Evolutionary conservation across 2,113 vertebrate genomes (phyloP), one percentile per base, ranked within the genome.

Genomic region (Phocoena phocoena): DNA sequence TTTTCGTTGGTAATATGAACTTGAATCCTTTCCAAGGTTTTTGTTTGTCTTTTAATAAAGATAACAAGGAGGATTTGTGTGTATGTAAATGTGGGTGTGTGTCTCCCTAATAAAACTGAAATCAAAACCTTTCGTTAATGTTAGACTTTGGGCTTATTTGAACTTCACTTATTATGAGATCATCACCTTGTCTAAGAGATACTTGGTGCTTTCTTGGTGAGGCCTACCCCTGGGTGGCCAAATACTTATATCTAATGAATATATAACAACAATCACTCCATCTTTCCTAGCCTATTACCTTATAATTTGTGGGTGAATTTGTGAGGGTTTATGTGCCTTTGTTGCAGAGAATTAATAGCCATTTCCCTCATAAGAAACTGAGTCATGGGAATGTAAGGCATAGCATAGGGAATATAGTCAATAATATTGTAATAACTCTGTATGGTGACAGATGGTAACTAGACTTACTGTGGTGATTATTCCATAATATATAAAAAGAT

Each of bases 161-260:
- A 58, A 58, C 5, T 92, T 60, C 23, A 44, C 33, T 67, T 77
- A 58, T 15, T 47, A n/a, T 41, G 47, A 36, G 9, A 38, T 60
- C 13, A 15, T 62, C 44, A 88, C 3, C n/a, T 77, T 36, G 1
- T 77, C 23, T 71, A 41, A 67, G 25, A 77, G 28, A 50, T 53
- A 14, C 7, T 81, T 41, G 4, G 31, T 68, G 4, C 33, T n/a
- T 41, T 68, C 47, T 70, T 81, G 20, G 5, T 63, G 38, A 70
- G 31, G 1, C 0, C 38, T 55, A 33, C 18, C 3, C 3, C 1
- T 13, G 1, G 17, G 6, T 28, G 26, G 20, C 10, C 28, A 58
- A 87, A 25, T 97, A 88, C 47, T 88, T 94, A 18, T 14, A 73
- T 4, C 25, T 85, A 44, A 31, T 83, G 47, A 84, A 47, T 68